These are phyloP conservation scores for Nothobranchius kuhntae DNA, from an alignment of 2,113 vertebrate species.

Conservation along the genomic window DNA sequence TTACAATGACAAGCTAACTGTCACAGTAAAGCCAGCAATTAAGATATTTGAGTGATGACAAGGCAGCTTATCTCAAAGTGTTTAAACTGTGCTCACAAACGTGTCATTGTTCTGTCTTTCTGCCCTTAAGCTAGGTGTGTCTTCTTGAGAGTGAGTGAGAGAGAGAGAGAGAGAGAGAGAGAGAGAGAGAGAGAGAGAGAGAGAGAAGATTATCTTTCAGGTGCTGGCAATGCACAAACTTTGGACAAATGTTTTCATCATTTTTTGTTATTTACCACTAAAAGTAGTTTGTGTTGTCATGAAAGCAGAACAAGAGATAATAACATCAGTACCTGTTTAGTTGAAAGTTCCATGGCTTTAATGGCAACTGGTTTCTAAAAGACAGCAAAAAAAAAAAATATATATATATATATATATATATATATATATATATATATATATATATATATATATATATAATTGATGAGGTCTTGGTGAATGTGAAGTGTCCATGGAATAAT, in stretches of 20 bases:
- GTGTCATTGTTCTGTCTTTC: conserved; percentile 48
- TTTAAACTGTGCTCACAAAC: conserved; percentile 35
- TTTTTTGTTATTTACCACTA: too few species aligned
- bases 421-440: background rate
- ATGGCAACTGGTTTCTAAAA: conserved; percentile 90
- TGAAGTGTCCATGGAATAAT: background rate
- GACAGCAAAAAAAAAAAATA: conserved; percentile 12
- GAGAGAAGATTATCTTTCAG: too few species aligned
- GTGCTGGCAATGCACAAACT: too few species aligned
- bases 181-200: too few species aligned
- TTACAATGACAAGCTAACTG: conserved; percentile 37
- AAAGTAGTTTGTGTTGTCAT: too few species aligned
- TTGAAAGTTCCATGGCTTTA: conserved; percentile 95
- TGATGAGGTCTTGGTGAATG: background rate
- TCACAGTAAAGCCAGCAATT: conserved; percentile 31
- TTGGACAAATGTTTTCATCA: too few species aligned
- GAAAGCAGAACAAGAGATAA: background rate
- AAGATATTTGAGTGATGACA: conserved; percentile 34
- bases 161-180: too few species aligned
- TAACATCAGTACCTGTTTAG: conserved; percentile 87
- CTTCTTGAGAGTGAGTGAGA: background rate
- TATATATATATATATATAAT: background rate
- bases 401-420: background rate
- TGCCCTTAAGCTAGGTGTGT: conserved; percentile 30
- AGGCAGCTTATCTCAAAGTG: conserved; percentile 13